A percentile compares a stretch with the other conserved stretches of the same genome.
These are phyloP conservation scores for Heteropelma amictum DNA, from an alignment of 2,888 invertebrate species.

Conservation along the genomic window DNA sequence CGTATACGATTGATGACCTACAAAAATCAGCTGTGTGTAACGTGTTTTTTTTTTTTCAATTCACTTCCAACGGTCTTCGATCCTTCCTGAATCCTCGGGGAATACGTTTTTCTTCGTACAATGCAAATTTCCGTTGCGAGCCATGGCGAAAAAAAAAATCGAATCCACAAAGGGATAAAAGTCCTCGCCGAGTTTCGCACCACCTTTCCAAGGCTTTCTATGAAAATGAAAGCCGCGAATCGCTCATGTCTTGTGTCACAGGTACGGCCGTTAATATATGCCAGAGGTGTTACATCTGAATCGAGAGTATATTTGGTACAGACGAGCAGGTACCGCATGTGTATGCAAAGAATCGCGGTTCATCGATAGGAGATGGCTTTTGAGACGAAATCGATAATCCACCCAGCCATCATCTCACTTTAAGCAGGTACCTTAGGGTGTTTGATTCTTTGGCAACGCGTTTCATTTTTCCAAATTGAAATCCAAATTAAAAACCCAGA, in stretches of 20 bases:
- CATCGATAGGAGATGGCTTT: constrained; percentile 62
- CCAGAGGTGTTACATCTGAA: constrained; percentile 62
- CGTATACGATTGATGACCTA: too few relatives aligned
- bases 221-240: constrained; percentile 12
- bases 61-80: constrained; percentile 3
- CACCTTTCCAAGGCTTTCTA: neutral
- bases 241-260: constrained; percentile 17
- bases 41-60: neutral
- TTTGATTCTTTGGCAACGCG: too few relatives aligned
- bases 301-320: constrained; percentile 51
- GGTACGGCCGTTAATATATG: constrained; percentile 67
- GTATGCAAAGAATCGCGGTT: constrained; percentile 18
- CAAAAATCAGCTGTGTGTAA: neutral
- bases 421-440: constrained; percentile 31
- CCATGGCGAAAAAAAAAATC: constrained; percentile 4
- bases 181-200: neutral
- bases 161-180: constrained; percentile 26
- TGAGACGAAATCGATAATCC: constrained; percentile 69
- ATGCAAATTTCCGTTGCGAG: constrained; percentile 54
- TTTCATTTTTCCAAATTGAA: too few relatives aligned
- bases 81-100: neutral
- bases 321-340: constrained; percentile 26
- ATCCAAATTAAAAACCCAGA: too few relatives aligned
- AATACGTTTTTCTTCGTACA: constrained; percentile 22
- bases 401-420: constrained; percentile 49